Evolutionary conservation across 2,113 vertebrate species (phyloP).

Genomic region (Saguinus imperator): DNA sequence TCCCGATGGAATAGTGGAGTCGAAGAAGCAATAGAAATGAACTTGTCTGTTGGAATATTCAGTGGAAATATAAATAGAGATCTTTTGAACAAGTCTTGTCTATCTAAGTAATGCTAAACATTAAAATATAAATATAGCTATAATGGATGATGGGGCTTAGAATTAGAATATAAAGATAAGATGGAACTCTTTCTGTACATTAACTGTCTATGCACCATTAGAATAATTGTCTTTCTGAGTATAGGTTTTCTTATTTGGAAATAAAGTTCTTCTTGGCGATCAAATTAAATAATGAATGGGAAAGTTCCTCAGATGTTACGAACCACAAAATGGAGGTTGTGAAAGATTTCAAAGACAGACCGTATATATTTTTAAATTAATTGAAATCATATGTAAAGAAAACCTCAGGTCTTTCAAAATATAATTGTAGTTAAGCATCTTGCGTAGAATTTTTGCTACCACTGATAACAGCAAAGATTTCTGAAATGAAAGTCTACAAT

Average conservation of each 20-base stretch:
- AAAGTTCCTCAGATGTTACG: neutral
- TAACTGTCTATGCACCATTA: neutral
- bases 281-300: neutral
- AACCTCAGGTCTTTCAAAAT: neutral
- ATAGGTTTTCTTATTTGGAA: conserved; percentile 3
- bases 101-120: neutral
- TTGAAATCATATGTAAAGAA: neutral
- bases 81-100: neutral
- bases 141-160: neutral
- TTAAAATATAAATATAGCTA: neutral
- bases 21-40: neutral
- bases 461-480: neutral
- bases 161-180: neutral
- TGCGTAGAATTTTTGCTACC: neutral
- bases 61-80: neutral
- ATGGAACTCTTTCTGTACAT: neutral
- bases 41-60: neutral
- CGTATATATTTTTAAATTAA: neutral
- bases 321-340: neutral
- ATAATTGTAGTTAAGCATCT: neutral
- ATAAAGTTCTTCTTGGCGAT: neutral
- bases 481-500: neutral
- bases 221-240: neutral
- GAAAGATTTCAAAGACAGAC: neutral
- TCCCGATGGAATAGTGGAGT: neutral